Base-by-base conservation (phyloP, 2,888 invertebrate species). In the Congeria kusceri region DNA sequence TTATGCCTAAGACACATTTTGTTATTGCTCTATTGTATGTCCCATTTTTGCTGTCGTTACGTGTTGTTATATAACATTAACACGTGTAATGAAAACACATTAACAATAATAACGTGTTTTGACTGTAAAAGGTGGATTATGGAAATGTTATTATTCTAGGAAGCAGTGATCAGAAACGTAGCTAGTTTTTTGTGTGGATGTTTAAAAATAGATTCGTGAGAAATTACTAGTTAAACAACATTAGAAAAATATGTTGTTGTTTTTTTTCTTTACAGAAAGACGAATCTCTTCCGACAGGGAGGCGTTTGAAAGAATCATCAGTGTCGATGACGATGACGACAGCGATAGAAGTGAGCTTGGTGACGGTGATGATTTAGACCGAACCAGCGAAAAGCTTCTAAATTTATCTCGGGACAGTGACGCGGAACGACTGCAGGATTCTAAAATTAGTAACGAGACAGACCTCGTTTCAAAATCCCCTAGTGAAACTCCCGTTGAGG, bases 321-420 rank as follows among this genome's bases (percentile, higher is more conserved):
- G 81, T 59, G 87, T 87, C 25, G 87, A 87, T 62, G 86, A 83
- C n/a, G 87, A 87, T 61, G 86, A 84, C 23, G 87, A 87, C 49
- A 80, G 79, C 0, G 74, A 78, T 46, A 77, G 83, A 64, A 82
- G 83, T 59, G 83, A 85, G 64, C 62, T 81, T 59, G 84, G 78
- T 62, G 84, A 83, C 53, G 63, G 83, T 13, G 84, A 84, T 18
- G 47, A 70, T 59, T 65, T 49, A 27, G 39, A 62, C 49, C 32
- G 53, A 39, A 49, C 59, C 23, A 64, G 59, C 53, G 61, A 73
- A 46, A 73, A 70, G 28, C 63, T 63, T 18, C 65, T 72, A 18
- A 70, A 73, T 23, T 25, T 53, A 23, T 53, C 53, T 23, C 76
- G 66, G 53, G 72, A 68, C 23, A 70, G 73, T 69, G 46, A 56